Percentiles rank a stretch among this genome's conserved stretches.
These are phyloP conservation scores for Sardina pilchardus DNA, from an alignment of 2,113 vertebrate genomes.

Conservation along the genomic window DNA sequence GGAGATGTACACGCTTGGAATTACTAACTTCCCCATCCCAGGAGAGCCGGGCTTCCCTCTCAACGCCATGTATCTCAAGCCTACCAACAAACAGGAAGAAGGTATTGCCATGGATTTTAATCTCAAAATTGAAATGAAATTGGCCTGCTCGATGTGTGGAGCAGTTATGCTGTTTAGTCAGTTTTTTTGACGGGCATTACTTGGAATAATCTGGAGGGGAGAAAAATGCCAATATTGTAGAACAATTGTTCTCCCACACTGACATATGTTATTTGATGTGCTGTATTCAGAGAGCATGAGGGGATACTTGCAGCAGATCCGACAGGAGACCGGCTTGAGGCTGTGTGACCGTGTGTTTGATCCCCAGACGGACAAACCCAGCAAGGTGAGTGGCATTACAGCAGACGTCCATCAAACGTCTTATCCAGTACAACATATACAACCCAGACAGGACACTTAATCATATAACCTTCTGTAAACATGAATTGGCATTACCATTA, in stretches of 20 bases:
- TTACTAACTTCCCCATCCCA: slow-evolving; percentile 97
- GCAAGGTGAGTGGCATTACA: slow-evolving; percentile 80
- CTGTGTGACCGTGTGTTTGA: slow-evolving; percentile 98
- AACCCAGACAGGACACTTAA: neutral
- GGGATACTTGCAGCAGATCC: slow-evolving; percentile 93
- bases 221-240: neutral
- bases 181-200: neutral
- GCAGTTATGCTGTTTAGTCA: neutral
- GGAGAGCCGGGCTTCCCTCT: slow-evolving; percentile 98
- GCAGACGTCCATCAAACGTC: too few relatives aligned
- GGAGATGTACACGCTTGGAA: slow-evolving; percentile 97
- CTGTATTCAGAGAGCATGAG: slow-evolving; percentile 88
- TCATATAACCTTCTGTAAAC: neutral
- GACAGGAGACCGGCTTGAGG: slow-evolving; percentile 92
- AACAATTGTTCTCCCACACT: neutral
- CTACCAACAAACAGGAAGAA: slow-evolving; percentile 74
- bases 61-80: slow-evolving; percentile 88
- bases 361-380: slow-evolving; percentile 95
- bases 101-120: slow-evolving; percentile 56
- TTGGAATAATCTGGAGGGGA: neutral
- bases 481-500: neutral
- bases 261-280: neutral
- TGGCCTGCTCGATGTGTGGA: neutral
- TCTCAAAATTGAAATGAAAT: neutral
- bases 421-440: neutral